These are phyloP conservation scores for Ethmia dodecea DNA, from an alignment of 2,888 invertebrate genomes.

Conservation along the genomic window DNA sequence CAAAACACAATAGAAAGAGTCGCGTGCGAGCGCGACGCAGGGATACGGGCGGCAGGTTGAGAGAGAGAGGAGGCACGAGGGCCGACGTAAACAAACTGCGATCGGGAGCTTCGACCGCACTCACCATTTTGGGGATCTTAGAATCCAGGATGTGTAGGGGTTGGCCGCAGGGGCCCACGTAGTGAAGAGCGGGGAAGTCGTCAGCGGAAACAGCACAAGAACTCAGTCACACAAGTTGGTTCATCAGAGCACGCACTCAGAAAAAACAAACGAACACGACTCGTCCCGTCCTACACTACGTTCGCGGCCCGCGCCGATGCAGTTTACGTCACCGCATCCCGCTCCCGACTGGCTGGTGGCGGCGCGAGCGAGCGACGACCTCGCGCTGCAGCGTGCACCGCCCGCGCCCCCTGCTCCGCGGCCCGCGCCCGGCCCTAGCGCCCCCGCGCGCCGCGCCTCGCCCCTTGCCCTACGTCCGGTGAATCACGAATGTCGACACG, in stretches of 20 bases:
- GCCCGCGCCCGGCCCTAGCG: conserved; percentile 30
- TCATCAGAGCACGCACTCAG: conserved; percentile 54
- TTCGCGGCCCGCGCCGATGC: conserved; percentile 73
- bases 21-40: conserved; percentile 65
- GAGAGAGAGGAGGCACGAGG: conserved; percentile 64
- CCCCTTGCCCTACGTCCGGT: conserved; percentile 66
- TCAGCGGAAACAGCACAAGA: conserved; percentile 47
- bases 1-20: conserved; percentile 75
- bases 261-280: conserved; percentile 54
- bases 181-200: conserved; percentile 69
- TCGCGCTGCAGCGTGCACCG: conserved; percentile 74
- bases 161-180: conserved; percentile 57
- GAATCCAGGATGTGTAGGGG: conserved; percentile 39
- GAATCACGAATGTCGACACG: conserved; percentile 46
- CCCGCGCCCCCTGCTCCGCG: conserved; percentile 32
- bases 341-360: conserved; percentile 70
- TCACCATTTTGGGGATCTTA: conserved; percentile 73
- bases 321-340: conserved; percentile 78
- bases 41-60: conserved; percentile 72
- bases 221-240: conserved; percentile 56
- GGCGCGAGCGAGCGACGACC: conserved; percentile 71
- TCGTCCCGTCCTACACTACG: conserved; percentile 75
- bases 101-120: conserved; percentile 74
- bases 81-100: conserved; percentile 74
- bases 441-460: conserved; percentile 21